Conservation (phyloP, 2,113 vertebrate genomes). For the Nothocercus julius region DNA sequence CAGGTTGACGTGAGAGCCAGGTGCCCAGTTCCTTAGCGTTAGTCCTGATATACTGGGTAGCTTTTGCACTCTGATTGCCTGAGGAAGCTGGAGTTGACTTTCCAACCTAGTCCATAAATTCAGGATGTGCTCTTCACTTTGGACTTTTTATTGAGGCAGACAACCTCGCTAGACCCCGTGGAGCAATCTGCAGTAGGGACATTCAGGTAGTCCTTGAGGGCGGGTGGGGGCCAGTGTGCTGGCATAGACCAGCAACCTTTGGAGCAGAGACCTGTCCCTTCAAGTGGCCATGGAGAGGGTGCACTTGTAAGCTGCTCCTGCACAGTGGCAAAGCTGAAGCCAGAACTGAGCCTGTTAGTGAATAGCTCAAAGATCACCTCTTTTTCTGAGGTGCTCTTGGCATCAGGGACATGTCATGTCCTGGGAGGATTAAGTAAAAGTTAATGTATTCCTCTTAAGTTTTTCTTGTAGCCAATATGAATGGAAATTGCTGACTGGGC, state of each 20-base stretch:
- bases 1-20: neutral
- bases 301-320: neutral
- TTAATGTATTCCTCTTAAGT: neutral
- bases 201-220: neutral
- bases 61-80: neutral
- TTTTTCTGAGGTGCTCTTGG: neutral
- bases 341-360: neutral
- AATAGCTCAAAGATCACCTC: neutral
- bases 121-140: accelerated
- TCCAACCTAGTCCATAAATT: neutral
- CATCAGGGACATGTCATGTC: neutral
- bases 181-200: neutral
- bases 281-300: neutral
- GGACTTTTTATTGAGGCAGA: neutral
- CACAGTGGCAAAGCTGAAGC: neutral
- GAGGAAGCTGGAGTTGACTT: neutral
- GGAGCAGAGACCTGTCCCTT: neutral
- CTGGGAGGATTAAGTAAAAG: neutral
- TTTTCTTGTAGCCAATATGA: neutral
- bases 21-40: neutral
- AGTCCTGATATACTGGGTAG: neutral
- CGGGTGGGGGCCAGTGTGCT: neutral
- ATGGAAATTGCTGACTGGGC: neutral
- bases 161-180: neutral
- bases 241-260: neutral